Conservation (phyloP, 2,888 invertebrate species). For the Cantharis rufa region DNA sequence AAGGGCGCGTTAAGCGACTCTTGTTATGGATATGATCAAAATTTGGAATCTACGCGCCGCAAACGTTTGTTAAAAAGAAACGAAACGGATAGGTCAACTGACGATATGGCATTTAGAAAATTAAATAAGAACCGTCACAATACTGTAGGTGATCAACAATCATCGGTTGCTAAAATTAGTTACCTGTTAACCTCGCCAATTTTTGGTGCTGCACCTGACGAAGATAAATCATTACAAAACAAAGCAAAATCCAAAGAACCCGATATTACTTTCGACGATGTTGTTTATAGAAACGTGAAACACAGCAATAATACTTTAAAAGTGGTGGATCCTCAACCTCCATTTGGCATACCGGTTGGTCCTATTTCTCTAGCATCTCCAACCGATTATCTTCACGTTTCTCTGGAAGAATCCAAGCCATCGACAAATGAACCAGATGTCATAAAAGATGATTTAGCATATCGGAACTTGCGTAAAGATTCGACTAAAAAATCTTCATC, state of each 20-base stretch:
- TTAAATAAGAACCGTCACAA: constrained; percentile 65
- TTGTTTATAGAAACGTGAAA: constrained; percentile 79
- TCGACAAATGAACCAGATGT: constrained; percentile 77
- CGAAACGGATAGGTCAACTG: constrained; percentile 69
- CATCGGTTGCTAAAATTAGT: constrained; percentile 61
- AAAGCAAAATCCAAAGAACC: constrained; percentile 65
- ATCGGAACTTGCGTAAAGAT: constrained; percentile 83
- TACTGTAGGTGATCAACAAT: constrained; percentile 57
- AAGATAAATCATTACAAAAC: constrained; percentile 51
- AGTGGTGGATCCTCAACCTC: constrained; percentile 81
- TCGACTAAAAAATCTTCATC: constrained; percentile 61
- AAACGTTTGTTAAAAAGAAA: constrained; percentile 48
- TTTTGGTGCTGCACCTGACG: constrained; percentile 61
- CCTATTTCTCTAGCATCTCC: constrained; percentile 80
- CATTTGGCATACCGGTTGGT: constrained; percentile 87
- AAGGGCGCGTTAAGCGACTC: constrained; percentile 53
- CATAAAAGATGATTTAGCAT: constrained; percentile 86
- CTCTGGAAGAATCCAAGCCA: constrained; percentile 67
- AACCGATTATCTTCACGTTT: constrained; percentile 83
- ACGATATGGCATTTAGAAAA: constrained; percentile 81
- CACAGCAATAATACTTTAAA: constrained; percentile 75
- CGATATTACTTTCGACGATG: constrained; percentile 81
- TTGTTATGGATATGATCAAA: constrained; percentile 52
- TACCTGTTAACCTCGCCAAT: constrained; percentile 74
- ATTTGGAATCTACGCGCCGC: constrained; percentile 46